Conservation (phyloP, 1,140 invertebrate genomes). For the Papilio dardanus region DNA sequence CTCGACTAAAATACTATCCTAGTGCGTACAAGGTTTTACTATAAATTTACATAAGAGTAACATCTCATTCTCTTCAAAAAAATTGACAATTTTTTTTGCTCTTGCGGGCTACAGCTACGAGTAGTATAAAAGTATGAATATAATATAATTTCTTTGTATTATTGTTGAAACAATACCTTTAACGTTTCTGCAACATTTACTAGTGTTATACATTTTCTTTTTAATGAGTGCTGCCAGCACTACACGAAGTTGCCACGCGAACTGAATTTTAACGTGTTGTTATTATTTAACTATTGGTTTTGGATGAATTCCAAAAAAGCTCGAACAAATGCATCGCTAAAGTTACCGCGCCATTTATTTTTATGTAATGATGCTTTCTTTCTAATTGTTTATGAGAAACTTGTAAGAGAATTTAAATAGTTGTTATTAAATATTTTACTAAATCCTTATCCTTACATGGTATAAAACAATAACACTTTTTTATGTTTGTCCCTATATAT, state of each 20-base stretch:
- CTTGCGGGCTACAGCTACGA: too few relatives aligned
- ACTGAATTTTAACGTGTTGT: conserved; percentile 16
- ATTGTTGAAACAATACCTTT: background rate
- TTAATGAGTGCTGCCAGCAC: conserved; percentile 14
- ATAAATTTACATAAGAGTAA: too few relatives aligned
- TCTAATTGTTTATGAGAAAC: conserved; percentile 1
- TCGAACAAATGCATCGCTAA: conserved; percentile 3
- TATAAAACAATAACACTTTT: too few relatives aligned
- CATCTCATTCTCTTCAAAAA: background rate
- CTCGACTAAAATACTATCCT: too few relatives aligned
- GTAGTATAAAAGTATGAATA: too few relatives aligned
- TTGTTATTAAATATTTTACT: background rate
- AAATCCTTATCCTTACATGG: too few relatives aligned
- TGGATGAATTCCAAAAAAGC: conserved; percentile 7
- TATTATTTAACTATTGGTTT: conserved; percentile 21
- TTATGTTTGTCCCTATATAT: too few relatives aligned
- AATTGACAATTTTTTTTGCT: too few relatives aligned
- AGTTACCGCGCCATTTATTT: conserved; percentile 11
- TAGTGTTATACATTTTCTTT: background rate
- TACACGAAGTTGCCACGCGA: background rate
- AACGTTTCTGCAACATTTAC: background rate
- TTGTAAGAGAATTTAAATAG: background rate
- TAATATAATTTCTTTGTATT: too few relatives aligned
- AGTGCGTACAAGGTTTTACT: too few relatives aligned
- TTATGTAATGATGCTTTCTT: background rate